phyloP scores from a whole-genome alignment of 2,888 invertebrate genomes.

The Xestia xanthographa region DNA sequence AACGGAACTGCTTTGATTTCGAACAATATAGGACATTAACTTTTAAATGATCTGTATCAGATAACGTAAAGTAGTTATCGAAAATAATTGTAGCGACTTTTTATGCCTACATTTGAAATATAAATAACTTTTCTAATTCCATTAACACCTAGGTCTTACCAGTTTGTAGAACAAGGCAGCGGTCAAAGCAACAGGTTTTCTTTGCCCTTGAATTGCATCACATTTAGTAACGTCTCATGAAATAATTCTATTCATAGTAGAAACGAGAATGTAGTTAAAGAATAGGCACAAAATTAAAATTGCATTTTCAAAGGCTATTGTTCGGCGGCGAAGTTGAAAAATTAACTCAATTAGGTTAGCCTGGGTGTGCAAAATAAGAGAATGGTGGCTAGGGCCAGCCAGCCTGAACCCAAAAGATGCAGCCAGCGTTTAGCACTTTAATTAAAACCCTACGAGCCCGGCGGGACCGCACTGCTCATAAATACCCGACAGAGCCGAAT shows the following conservation, averaged over 20 bases:
- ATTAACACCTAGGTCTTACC: constrained; percentile 1
- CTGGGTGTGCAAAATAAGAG: constrained; percentile 54
- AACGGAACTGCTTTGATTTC: not conserved
- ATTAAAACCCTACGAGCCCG: constrained; percentile 66
- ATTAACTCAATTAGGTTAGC: constrained; percentile 51
- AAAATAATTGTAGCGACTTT: not conserved
- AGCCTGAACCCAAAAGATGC: constrained; percentile 57
- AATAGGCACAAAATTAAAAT: constrained; percentile 21
- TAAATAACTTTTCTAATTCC: constrained; percentile 7
- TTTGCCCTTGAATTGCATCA: constrained; percentile 23
- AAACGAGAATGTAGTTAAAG: not conserved
- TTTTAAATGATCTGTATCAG: not conserved
- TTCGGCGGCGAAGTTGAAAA: constrained; percentile 34
- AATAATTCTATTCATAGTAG: constrained; percentile 10
- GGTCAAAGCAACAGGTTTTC: constrained; percentile 41
- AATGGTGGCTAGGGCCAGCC: constrained; percentile 40
- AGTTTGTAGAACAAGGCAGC: constrained; percentile 29
- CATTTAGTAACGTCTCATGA: constrained; percentile 14
- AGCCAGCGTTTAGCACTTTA: constrained; percentile 68
- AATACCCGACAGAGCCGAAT: constrained; percentile 57
- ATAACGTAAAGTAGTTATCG: constrained; percentile 1
- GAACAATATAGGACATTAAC: constrained; percentile 1
- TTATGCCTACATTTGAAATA: not conserved
- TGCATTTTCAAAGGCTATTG: constrained; percentile 32
- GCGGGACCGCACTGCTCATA: constrained; percentile 64